Conservation (phyloP, 1,140 invertebrate species). For the Heterodera schachtii region DNA sequence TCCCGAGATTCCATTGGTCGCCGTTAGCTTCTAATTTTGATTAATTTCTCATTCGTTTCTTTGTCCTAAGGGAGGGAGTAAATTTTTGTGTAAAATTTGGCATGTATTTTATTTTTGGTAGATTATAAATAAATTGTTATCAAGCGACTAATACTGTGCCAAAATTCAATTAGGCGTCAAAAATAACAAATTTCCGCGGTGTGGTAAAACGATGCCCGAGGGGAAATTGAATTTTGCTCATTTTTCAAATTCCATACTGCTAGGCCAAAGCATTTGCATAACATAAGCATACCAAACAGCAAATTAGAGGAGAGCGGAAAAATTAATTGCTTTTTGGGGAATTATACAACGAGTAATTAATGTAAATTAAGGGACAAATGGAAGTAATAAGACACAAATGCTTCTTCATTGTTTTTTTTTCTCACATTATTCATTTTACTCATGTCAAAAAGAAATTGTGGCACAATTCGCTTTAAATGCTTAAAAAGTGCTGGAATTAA, state of each 20-base stretch:
- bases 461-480: no score
- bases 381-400: neutral
- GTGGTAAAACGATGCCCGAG: neutral
- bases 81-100: no score
- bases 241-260: slow-evolving; percentile 7
- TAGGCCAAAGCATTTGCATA: neutral
- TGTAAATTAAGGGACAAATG: neutral
- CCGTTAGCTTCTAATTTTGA: no score
- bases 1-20: no score
- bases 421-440: no score
- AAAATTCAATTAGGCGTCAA: slow-evolving; percentile 13
- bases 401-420: no score
- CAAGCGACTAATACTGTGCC: neutral
- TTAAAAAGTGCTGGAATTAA: no score
- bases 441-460: no score
- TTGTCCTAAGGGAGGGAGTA: no score
- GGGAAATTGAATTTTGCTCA: slow-evolving; percentile 17
- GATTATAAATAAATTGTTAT: neutral
- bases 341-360: neutral
- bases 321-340: slow-evolving; percentile 1
- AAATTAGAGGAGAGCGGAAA: neutral
- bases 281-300: neutral
- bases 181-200: neutral
- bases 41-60: no score
- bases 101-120: no score